These are phyloP conservation scores for Spisula subtruncata DNA, from an alignment of 2,888 invertebrate species.

Conservation along the genomic window DNA sequence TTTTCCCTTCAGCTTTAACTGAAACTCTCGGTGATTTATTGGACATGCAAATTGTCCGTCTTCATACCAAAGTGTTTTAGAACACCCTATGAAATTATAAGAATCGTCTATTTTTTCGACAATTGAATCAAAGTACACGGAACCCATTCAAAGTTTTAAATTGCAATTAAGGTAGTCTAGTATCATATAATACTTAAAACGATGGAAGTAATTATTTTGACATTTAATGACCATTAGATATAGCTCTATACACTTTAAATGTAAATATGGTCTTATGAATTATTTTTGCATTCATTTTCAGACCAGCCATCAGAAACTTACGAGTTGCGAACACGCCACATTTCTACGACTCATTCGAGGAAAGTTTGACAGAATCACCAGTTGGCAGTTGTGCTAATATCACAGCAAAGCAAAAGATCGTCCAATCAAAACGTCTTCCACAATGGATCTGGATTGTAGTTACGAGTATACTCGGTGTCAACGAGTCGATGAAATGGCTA, in stretches of 20 bases:
- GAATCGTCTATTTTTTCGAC: no score
- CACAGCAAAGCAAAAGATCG: conserved; percentile 44
- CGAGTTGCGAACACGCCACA: conserved; percentile 41
- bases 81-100: no score
- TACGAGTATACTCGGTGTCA: conserved; percentile 85
- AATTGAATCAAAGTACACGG: no score
- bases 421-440: conserved; percentile 84
- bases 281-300: conserved; percentile 24
- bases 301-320: conserved; percentile 45
- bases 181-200: no score
- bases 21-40: no score
- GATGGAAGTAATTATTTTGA: no score
- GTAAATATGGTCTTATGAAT: neutral
- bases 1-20: no score
- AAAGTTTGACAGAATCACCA: neutral
- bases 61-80: no score
- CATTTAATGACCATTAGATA: no score
- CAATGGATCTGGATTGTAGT: conserved; percentile 86
- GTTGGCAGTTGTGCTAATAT: neutral
- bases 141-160: no score
- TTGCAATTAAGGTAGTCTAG: no score
- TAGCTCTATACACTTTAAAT: neutral
- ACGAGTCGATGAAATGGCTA: conserved; percentile 59
- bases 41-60: no score
- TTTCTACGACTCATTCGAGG: conserved; percentile 65